A percentile compares a stretch with the other conserved stretches of the same genome.
Evolutionary conservation across 2,888 invertebrate genomes (phyloP).

Genomic region (Morinoia aosen): DNA sequence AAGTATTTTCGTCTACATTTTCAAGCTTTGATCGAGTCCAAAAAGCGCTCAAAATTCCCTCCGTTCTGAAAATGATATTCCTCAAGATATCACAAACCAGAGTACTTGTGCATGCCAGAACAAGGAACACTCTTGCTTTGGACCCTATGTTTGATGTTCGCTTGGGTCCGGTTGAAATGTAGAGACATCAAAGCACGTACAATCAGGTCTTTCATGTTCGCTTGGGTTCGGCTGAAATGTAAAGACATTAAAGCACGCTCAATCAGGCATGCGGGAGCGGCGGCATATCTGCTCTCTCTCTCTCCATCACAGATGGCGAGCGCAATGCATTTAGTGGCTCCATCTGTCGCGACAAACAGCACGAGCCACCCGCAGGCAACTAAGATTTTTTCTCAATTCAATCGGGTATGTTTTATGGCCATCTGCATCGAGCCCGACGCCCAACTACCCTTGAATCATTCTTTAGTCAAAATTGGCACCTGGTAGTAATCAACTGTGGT

Average conservation of each 20-base stretch:
- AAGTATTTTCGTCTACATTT: too few species aligned
- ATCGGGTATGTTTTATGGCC: slow-evolving; percentile 16
- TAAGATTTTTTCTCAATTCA: slow-evolving; percentile 13
- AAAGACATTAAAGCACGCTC: not conserved
- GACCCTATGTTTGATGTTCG: not conserved
- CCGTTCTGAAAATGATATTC: not conserved
- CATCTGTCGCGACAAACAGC: not conserved
- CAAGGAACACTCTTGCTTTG: not conserved
- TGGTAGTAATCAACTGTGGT: not conserved
- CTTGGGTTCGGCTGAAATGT: not conserved
- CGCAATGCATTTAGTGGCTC: slow-evolving; percentile 22
- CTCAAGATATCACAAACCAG: not conserved
- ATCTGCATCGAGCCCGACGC: slow-evolving; percentile 10
- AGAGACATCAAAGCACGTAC: not conserved
- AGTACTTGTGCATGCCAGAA: not conserved
- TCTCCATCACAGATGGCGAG: slow-evolving; percentile 22
- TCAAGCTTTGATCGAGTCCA: not conserved
- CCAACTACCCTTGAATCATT: slow-evolving; percentile 1
- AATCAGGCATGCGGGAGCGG: not conserved
- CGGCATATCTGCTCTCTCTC: not conserved
- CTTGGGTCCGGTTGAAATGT: not conserved
- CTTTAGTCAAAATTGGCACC: not conserved
- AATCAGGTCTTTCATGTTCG: not conserved
- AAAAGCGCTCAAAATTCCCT: not conserved
- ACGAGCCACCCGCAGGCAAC: slow-evolving; percentile 4